phyloP scores from a whole-genome alignment of 2,888 invertebrate species.

The Perithous albicinctus region DNA sequence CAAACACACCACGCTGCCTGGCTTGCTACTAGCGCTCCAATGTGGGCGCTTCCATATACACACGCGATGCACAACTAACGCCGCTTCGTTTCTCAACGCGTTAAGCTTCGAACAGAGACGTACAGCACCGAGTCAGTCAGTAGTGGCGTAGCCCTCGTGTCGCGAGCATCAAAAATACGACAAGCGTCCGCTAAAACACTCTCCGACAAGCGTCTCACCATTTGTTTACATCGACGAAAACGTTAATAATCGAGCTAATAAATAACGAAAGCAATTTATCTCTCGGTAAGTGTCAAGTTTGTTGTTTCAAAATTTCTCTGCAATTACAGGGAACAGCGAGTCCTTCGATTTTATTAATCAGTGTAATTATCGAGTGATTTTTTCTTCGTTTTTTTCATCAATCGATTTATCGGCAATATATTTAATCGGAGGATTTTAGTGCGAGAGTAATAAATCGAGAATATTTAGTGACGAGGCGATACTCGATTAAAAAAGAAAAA shows the following conservation, averaged over 20 bases:
- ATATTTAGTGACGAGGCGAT: background rate
- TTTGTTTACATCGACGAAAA: constrained; percentile 28
- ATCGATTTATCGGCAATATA: background rate
- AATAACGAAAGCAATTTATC: background rate
- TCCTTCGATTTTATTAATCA: constrained; percentile 1
- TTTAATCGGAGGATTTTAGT: constrained; percentile 45
- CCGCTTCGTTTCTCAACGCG: constrained; percentile 38
- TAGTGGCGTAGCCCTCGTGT: constrained; percentile 76
- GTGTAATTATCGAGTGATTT: background rate
- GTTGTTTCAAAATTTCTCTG: background rate
- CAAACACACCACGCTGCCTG: constrained; percentile 50
- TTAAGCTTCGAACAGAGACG: constrained; percentile 6
- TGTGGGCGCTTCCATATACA: constrained; percentile 50
- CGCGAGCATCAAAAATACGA: constrained; percentile 65
- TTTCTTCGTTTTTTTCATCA: background rate
- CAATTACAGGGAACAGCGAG: background rate
- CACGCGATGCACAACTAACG: constrained; percentile 14
- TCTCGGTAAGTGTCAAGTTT: constrained; percentile 10
- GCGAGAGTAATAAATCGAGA: constrained; percentile 23
- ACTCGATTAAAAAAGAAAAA: background rate
- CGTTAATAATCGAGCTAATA: background rate
- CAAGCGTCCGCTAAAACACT: background rate
- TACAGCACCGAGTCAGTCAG: constrained; percentile 68
- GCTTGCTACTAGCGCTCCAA: constrained; percentile 62
- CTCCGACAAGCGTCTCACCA: background rate